phyloP scores from a whole-genome alignment of 2,797 vertebrate species.

The Chlorospingus semifuscus region DNA sequence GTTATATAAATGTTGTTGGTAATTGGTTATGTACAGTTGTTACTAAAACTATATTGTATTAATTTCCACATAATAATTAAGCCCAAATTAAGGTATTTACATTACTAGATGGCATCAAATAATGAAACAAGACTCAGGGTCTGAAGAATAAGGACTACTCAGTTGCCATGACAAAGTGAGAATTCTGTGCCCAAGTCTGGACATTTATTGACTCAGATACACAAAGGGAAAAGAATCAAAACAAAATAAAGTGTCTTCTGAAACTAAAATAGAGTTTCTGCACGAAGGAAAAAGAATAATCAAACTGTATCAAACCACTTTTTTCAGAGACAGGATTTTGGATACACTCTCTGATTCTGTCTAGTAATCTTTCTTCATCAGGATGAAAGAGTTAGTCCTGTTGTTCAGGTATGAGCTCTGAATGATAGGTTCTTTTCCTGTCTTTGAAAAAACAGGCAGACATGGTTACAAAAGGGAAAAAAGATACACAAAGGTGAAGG shows the following conservation, averaged over 20 bases:
- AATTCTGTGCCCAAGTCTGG: conserved; percentile 13
- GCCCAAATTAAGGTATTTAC: neutral
- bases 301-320: neutral
- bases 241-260: conserved; percentile 41
- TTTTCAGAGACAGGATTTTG: conserved; percentile 43
- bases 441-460: conserved; percentile 33
- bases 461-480: conserved; percentile 30
- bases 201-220: conserved; percentile 34
- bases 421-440: conserved; percentile 42
- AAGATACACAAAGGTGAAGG: conserved; percentile 2
- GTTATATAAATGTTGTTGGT: neutral
- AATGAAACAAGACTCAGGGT: neutral
- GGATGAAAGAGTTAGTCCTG: conserved; percentile 51
- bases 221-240: conserved; percentile 47
- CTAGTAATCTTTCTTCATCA: conserved; percentile 28
- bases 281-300: conserved; percentile 19
- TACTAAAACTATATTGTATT: neutral
- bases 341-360: conserved; percentile 38
- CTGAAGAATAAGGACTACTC: neutral
- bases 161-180: conserved; percentile 17
- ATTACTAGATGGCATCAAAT: neutral
- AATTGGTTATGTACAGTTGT: neutral
- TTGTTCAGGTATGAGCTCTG: conserved; percentile 50
- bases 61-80: neutral
- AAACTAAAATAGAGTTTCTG: conserved; percentile 52